Evolutionary conservation across 2,113 vertebrate genomes (phyloP), one percentile per base, ranked within the genome.

Genomic region (Festucalex cinctus): DNA sequence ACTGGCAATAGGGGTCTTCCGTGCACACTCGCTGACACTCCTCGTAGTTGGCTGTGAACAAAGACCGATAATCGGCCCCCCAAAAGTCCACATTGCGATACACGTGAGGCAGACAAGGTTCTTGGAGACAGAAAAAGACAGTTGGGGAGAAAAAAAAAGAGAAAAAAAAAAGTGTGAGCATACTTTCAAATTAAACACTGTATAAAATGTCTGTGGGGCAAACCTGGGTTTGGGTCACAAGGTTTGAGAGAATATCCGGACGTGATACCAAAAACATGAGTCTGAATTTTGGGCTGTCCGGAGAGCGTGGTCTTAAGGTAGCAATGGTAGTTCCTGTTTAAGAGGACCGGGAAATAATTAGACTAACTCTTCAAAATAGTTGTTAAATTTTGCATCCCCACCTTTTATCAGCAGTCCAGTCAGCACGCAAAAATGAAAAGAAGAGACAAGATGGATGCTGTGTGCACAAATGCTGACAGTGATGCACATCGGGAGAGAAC

Each of bases 1-100:
- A 88, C 65, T 83, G 72, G 48, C 89, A 91, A 13, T 0, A 14
- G 4, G 83, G 73, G 36, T 91, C 88, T 2, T 71, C 57, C 5
- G 88, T 90, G 81, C 90, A 91, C 32, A 35, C 70, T 39, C 67
- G 71, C 80, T 90, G 88, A 68, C 90, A 90, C 26, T 86, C 82
- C 17, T 79, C 35, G 19, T 66, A 56, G 75, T 73, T 63, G 3
- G 73, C 44, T 4, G 85, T 82, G 73, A 84, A 88, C 43, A 89
- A 37, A 10, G 0, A 0, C 1, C n/a, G 37, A 61, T 87, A 91
- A 66, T 90, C 88, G 1, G n/a, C 69, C 3, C 85, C 88, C 0
- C 0, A 0, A 61, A 91, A 91, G 68, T 90, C 88, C 0, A 80
- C 5, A 3, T 85, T 66, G 8, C 73, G 51, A 35, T 88, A 90